Evolutionary conservation across 2,888 invertebrate species (phyloP).

Genomic region (Lochmaea capreae): DNA sequence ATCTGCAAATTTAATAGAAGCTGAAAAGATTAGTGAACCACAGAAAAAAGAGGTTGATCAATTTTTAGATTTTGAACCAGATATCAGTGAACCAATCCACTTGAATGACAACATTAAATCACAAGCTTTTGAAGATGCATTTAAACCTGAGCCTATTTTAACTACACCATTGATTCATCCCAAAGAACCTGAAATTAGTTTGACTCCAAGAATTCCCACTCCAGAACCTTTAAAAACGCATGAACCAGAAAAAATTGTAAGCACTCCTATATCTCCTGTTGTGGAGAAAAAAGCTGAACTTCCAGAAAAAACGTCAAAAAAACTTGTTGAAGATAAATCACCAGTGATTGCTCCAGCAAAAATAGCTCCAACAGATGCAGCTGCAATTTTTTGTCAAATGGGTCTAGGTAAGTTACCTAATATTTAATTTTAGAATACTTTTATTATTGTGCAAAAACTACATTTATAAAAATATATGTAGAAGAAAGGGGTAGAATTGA

Average conservation of each 20-base stretch:
- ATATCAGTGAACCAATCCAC: slow-evolving; percentile 37
- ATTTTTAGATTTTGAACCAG: slow-evolving; percentile 33
- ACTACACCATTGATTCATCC: slow-evolving; percentile 31
- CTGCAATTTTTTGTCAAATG: slow-evolving; percentile 79
- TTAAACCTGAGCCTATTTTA: slow-evolving; percentile 36
- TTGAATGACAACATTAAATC: slow-evolving; percentile 10
- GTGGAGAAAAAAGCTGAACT: slow-evolving; percentile 27
- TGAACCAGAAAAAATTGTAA: slow-evolving; percentile 29
- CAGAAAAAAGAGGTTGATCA: slow-evolving; percentile 37
- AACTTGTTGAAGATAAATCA: slow-evolving; percentile 42
- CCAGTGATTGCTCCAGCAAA: slow-evolving; percentile 30
- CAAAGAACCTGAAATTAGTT: slow-evolving; percentile 19
- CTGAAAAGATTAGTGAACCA: slow-evolving; percentile 27
- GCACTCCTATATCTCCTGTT: slow-evolving; percentile 13
- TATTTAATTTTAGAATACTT: background rate
- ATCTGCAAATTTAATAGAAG: slow-evolving; percentile 29
- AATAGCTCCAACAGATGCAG: slow-evolving; percentile 71
- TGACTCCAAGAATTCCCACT: background rate
- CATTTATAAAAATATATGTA: too few species aligned
- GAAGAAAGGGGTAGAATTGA: too few species aligned
- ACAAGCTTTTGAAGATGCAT: slow-evolving; percentile 14
- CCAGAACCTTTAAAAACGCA: slow-evolving; percentile 17
- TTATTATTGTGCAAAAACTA: too few species aligned
- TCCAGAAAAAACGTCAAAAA: slow-evolving; percentile 44
- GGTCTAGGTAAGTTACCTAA: slow-evolving; percentile 76